phyloP scores from a whole-genome alignment of 2,113 vertebrate genomes.

The Hystrix cristata region DNA sequence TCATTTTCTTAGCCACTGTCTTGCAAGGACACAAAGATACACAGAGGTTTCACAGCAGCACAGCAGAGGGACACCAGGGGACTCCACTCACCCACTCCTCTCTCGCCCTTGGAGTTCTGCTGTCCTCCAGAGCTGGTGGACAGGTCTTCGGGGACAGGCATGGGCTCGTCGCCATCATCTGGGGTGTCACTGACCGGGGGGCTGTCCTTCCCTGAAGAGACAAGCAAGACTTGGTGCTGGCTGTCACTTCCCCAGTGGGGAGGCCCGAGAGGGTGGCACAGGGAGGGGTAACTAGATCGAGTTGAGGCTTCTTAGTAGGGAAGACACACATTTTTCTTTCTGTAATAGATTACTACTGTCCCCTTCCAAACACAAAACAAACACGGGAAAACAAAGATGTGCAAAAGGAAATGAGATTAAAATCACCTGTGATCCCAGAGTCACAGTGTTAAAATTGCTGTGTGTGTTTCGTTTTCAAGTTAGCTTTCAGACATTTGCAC shows the following conservation, averaged over 20 bases:
- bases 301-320: not conserved
- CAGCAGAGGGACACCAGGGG: not conserved
- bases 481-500: not conserved
- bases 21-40: not conserved
- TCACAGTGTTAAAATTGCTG: not conserved
- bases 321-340: not conserved
- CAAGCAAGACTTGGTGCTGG: constrained; percentile 23
- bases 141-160: constrained; percentile 99
- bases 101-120: constrained; percentile 93
- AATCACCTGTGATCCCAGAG: no score
- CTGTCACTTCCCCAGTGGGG: accelerated
- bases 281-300: no score
- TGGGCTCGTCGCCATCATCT: constrained; percentile 96
- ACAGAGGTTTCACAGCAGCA: accelerated
- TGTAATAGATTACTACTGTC: not conserved
- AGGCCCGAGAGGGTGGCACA: no score
- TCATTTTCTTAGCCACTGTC: no score
- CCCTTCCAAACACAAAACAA: not conserved
- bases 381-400: not conserved
- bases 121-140: constrained; percentile 94
- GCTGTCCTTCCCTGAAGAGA: constrained; percentile 93
- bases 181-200: constrained; percentile 92
- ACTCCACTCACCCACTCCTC: constrained; percentile 90
- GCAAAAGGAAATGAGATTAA: not conserved
- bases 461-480: not conserved